Evolutionary conservation across 2,888 invertebrate genomes (phyloP).

Genomic region (Andrena haemorrhoa): DNA sequence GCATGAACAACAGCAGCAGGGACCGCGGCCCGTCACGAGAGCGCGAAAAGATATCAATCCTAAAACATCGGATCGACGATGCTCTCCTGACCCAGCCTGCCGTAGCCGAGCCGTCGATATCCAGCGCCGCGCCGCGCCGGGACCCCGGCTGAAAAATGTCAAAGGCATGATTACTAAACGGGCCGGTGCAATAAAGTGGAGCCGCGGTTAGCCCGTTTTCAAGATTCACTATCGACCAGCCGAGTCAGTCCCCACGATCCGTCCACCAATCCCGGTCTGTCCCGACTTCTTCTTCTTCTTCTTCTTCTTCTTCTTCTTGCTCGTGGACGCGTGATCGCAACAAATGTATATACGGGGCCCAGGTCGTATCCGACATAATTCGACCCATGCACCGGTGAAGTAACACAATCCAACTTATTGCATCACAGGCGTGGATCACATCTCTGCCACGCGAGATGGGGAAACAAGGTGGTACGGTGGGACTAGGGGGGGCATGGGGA

Average conservation of each 20-base stretch:
- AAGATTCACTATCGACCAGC: constrained; percentile 66
- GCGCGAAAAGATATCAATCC: constrained; percentile 33
- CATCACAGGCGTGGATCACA: constrained; percentile 83
- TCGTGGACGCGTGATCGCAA: constrained; percentile 68
- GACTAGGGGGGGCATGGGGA: no score
- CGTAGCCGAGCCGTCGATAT: constrained; percentile 30
- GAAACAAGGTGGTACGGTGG: constrained; percentile 24
- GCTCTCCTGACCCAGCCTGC: constrained; percentile 36
- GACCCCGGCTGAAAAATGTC: constrained; percentile 53
- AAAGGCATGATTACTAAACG: constrained; percentile 69
- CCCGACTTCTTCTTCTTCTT: constrained; percentile 29
- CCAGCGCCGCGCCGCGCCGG: constrained; percentile 22
- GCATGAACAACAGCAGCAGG: background rate
- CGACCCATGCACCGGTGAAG: constrained; percentile 68
- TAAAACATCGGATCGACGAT: constrained; percentile 31
- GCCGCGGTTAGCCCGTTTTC: constrained; percentile 56
- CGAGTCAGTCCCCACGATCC: constrained; percentile 61
- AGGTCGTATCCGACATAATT: constrained; percentile 73
- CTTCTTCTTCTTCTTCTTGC: constrained; percentile 35
- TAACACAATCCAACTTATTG: constrained; percentile 78
- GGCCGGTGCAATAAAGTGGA: constrained; percentile 49
- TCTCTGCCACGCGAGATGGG: constrained; percentile 78
- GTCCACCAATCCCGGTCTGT: constrained; percentile 50
- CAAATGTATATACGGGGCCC: constrained; percentile 62
- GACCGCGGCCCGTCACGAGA: background rate